Base-by-base conservation (phyloP, 2,797 vertebrate genomes). In the Garrulus glandarius region DNA sequence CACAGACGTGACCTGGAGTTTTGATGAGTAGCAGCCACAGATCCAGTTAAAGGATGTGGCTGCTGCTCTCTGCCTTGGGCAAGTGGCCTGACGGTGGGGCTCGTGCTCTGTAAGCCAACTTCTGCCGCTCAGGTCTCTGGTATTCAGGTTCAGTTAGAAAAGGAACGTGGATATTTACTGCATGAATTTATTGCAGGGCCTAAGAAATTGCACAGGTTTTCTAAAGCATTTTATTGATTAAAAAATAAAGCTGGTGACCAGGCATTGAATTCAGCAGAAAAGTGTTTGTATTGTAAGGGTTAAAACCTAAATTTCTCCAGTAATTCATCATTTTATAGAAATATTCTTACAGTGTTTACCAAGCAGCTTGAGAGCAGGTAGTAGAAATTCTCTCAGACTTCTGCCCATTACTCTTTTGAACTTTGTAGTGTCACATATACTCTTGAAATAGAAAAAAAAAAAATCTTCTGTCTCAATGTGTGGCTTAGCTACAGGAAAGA, bases 1-100 rank as follows among this genome's bases (percentile, higher is more conserved):
- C 0, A 1, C 21, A 19, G 23, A 14, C 1, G 9, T 56, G 32
- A 16, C 21, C 10, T 6, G 10, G 12, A 13, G 11, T 34, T 74
- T 34, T 37, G 37, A 3, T 68, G 6, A 63, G 15, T 10, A 17
- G 21, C 13, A 16, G 64, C 41, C 19, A 0, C 44, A 15, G 37
- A 1, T 29, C 2, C 5, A 2, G 32, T 23, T 6, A 3, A 8
- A 43, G 34, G 36, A n/a, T 0, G 5, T 6, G 59, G 23, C 5
- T 60, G 34, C 26, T 60, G 57, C 26, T 37, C 11, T n/a, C 8
- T 59, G 56, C 11, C 21, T 2, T 41, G n/a, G 4, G 43, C 18
- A 8, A 14, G 32, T 14, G 64, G 61, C 88, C 95, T 71, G 65
- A 26, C 0, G 61, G 80, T 89, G 94, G 92, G 64, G 85, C 91